Base-by-base conservation (phyloP, 2,888 invertebrate genomes). In the Neelides folsomi region DNA sequence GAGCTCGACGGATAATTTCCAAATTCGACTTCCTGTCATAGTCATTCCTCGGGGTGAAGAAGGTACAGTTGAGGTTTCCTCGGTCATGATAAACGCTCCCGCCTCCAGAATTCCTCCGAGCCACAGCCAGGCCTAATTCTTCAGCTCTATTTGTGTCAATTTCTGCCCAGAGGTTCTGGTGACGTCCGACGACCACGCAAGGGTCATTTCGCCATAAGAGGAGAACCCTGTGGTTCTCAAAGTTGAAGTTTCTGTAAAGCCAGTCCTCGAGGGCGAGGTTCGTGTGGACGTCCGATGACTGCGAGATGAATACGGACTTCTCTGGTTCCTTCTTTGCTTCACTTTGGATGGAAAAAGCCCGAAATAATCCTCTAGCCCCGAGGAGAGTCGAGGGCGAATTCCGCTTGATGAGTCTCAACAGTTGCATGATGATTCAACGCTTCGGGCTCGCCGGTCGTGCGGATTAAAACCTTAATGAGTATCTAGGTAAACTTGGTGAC, bases 201-300 rank as follows among this genome's bases (percentile, higher is more conserved):
- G 95, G 94, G 62, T 83, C 79, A 71, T 95, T 98, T 49, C 83
- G 79, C 92, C 94, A 97, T 52, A 97, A 73, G 71, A 95, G 77
- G 68, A 97, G 74, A 2, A 93, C 77, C 70, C 89, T 86, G 68
- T 86, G 84, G 55, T 83, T 78, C 5, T 77, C 76, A 64, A 93
- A 86, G 69, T 90, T 81, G 70, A 81, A 82, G 68, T 93, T 85
- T 51, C 79, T 80, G 71, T 92, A 94, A 66, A 97, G 75, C 93
- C 94, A 95, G 70, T 95, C 90, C 72, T 98, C 97, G 52, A 97
- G 72, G 3, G 97, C 95, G 66, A 97, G 73, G 73, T 98, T 98
- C 35, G 56, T 9, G 86, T 83, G 68, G 61, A 98, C 83, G 69
- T 94, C 85, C 56, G 79, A 80, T 1, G 89, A 90, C 70, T 86